phyloP scores from a whole-genome alignment of 2,888 invertebrate genomes.

The Mythimna impura region DNA sequence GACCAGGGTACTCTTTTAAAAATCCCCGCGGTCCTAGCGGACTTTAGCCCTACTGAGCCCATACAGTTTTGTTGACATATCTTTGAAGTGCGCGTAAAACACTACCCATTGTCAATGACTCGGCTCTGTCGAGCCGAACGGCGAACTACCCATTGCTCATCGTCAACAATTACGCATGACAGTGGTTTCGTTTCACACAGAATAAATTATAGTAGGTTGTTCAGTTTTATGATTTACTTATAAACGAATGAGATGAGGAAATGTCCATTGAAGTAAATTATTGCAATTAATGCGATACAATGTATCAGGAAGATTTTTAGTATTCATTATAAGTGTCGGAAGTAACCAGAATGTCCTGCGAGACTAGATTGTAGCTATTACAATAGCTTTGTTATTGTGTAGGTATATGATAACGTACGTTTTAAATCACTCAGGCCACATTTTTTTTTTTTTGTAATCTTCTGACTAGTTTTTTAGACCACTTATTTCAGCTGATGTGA shows the following conservation, averaged over 20 bases:
- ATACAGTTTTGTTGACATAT: too few species aligned
- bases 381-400: slow-evolving; percentile 13
- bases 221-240: slow-evolving; percentile 9
- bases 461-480: too few species aligned
- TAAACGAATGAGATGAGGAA: slow-evolving; percentile 21
- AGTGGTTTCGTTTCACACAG: not conserved
- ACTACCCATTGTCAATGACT: not conserved
- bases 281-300: slow-evolving; percentile 47
- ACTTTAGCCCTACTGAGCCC: too few species aligned
- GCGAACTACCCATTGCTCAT: not conserved
- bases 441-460: too few species aligned
- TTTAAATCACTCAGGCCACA: too few species aligned
- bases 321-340: slow-evolving; percentile 54
- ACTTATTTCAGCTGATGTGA: too few species aligned
- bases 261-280: slow-evolving; percentile 34
- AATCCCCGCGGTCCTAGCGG: too few species aligned
- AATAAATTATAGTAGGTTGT: not conserved
- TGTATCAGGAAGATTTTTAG: slow-evolving; percentile 57
- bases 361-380: slow-evolving; percentile 20
- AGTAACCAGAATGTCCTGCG: slow-evolving; percentile 36
- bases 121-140: not conserved
- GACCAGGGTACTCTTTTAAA: too few species aligned
- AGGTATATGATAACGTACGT: too few species aligned
- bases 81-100: too few species aligned
- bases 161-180: not conserved